phyloP scores from a whole-genome alignment of 2,797 vertebrate species.

The Eospalax fontanierii region DNA sequence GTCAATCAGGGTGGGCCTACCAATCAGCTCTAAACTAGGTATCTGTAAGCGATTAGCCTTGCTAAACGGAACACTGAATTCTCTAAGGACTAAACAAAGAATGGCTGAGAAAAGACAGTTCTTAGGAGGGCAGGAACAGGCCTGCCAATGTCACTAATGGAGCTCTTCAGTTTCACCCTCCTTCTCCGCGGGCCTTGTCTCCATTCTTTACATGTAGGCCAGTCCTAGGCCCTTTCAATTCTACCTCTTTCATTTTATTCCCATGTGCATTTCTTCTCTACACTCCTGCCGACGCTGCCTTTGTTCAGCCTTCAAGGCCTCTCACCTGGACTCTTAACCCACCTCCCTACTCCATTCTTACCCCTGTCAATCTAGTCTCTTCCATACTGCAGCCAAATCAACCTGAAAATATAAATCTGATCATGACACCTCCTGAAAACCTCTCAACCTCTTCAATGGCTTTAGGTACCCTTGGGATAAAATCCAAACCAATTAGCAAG shows the following conservation, averaged over 20 bases:
- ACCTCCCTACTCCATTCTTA: neutral
- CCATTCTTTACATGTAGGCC: conserved; percentile 42
- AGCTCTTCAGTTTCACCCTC: conserved; percentile 59
- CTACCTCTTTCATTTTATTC: conserved; percentile 49
- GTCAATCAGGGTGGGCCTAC: conserved; percentile 67
- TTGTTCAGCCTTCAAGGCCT: conserved; percentile 46
- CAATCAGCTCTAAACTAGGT: conserved; percentile 67
- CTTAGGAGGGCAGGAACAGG: conserved; percentile 47
- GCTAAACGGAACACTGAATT: conserved; percentile 72
- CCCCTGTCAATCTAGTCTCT: neutral
- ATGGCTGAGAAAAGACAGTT: conserved; percentile 62
- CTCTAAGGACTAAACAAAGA: conserved; percentile 73
- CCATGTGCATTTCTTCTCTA: conserved; percentile 17
- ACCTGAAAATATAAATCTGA: conserved; percentile 66
- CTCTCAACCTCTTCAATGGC: conserved; percentile 46
- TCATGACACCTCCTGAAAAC: conserved; percentile 55
- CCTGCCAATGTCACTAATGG: neutral
- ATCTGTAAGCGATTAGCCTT: conserved; percentile 66
- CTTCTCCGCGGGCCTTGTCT: conserved; percentile 12
- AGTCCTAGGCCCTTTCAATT: conserved; percentile 30
- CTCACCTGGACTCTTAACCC: conserved; percentile 28
- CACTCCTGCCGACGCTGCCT: neutral
- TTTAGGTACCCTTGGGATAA: conserved; percentile 62
- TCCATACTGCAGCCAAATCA: conserved; percentile 30
- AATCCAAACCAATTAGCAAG: conserved; percentile 69